Evolutionary conservation across 1,140 invertebrate genomes (phyloP).

Genomic region (Stratiolaelaps scimitus): DNA sequence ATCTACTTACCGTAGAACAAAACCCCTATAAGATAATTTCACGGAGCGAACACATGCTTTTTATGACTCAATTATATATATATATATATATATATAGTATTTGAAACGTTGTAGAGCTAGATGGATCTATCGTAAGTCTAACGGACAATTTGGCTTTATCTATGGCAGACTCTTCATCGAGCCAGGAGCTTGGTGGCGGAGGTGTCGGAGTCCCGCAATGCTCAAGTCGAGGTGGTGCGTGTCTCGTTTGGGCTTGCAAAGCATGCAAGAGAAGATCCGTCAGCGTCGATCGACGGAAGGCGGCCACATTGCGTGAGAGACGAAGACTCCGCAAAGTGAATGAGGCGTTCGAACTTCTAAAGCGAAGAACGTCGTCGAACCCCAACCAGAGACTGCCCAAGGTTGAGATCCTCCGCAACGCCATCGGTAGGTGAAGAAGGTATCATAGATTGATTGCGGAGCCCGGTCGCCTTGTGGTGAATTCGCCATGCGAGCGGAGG

Average conservation of each 20-base stretch:
- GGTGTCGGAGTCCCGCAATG: background rate
- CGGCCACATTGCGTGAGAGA: conserved; percentile 84
- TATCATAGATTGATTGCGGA: background rate
- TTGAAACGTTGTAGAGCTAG: too few species aligned
- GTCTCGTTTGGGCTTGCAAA: conserved; percentile 87
- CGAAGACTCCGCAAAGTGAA: conserved; percentile 86
- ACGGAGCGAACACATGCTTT: too few species aligned
- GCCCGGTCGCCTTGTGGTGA: too few species aligned
- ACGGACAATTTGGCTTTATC: too few species aligned
- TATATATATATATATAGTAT: too few species aligned
- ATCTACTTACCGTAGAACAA: too few species aligned
- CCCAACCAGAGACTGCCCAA: conserved; percentile 89
- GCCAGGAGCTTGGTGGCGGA: background rate
- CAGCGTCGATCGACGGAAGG: conserved; percentile 83
- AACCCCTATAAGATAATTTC: too few species aligned
- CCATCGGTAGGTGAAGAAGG: conserved; percentile 51
- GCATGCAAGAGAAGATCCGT: conserved; percentile 88
- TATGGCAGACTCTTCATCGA: conserved; percentile 13
- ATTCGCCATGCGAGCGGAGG: too few species aligned
- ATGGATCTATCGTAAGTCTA: too few species aligned
- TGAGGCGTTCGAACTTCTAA: conserved; percentile 90
- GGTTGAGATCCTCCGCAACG: conserved; percentile 88
- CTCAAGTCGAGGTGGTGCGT: conserved; percentile 40
- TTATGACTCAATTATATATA: too few species aligned
- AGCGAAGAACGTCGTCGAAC: conserved; percentile 79